These are phyloP conservation scores for Ardeotis arabs DNA, from an alignment of 2,113 vertebrate genomes.

Conservation along the genomic window DNA sequence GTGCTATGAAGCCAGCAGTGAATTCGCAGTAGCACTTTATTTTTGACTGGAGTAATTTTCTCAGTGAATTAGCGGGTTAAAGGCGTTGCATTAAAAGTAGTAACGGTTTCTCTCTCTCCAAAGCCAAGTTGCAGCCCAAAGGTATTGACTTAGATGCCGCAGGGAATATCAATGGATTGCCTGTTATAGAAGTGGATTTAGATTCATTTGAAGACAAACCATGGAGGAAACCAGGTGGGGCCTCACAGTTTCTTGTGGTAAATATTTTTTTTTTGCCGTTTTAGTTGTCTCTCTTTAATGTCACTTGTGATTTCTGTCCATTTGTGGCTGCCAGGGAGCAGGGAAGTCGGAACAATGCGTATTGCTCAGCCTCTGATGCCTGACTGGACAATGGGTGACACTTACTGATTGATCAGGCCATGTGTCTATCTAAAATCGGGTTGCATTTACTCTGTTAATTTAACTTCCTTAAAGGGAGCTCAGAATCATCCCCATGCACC, in stretches of 20 bases:
- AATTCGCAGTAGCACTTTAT: background rate
- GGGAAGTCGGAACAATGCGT: background rate
- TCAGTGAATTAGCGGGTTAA: background rate
- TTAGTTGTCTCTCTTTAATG: background rate
- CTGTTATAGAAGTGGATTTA: slow-evolving; percentile 78
- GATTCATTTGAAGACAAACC: slow-evolving; percentile 83
- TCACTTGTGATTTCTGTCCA: background rate
- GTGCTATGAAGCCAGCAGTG: background rate
- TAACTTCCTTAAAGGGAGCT: background rate
- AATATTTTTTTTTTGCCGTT: slow-evolving; percentile 36
- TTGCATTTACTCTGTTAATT: background rate
- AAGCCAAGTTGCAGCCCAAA: slow-evolving; percentile 78
- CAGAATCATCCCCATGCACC: background rate
- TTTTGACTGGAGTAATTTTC: background rate
- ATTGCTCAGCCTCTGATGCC: background rate
- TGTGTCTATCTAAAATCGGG: background rate
- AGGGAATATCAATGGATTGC: slow-evolving; percentile 77
- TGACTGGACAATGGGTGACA: background rate
- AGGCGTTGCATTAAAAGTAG: background rate
- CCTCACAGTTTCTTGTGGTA: slow-evolving; percentile 64
- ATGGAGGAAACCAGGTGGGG: slow-evolving; percentile 80
- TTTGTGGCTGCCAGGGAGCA: background rate
- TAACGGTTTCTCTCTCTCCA: slow-evolving; percentile 34
- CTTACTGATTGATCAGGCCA: background rate
- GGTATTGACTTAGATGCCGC: slow-evolving; percentile 77